phyloP scores from a whole-genome alignment of 2,797 vertebrate genomes.

The Champsocephalus esox region DNA sequence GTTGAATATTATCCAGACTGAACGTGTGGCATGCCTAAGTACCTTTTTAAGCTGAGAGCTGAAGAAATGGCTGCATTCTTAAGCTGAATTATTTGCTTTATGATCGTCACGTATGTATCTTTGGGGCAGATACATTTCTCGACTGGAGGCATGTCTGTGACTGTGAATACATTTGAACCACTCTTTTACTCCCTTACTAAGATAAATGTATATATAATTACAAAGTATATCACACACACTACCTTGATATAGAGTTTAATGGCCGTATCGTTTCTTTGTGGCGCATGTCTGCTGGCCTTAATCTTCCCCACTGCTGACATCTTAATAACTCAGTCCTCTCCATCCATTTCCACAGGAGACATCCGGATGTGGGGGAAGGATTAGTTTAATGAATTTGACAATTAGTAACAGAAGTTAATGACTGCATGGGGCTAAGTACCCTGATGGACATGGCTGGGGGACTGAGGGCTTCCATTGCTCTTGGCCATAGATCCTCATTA shows the following conservation, averaged over 20 bases:
- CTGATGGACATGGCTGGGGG: slow-evolving; percentile 85
- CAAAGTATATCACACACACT: slow-evolving; percentile 79
- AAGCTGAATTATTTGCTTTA: slow-evolving; percentile 40
- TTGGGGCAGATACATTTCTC: slow-evolving; percentile 60
- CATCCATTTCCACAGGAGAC: slow-evolving; percentile 85
- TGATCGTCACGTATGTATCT: slow-evolving; percentile 55
- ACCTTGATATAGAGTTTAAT: slow-evolving; percentile 83
- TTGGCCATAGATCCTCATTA: slow-evolving; percentile 88
- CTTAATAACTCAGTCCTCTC: slow-evolving; percentile 85
- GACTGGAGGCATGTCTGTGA: slow-evolving; percentile 71
- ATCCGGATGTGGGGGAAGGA: slow-evolving; percentile 80
- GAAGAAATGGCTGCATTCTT: slow-evolving; percentile 48
- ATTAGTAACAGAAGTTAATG: slow-evolving; percentile 89
- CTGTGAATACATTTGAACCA: slow-evolving; percentile 75
- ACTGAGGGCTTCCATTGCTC: slow-evolving; percentile 83
- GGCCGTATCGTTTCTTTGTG: slow-evolving; percentile 81
- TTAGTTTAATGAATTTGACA: slow-evolving; percentile 90
- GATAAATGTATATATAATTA: slow-evolving; percentile 84
- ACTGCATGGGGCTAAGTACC: slow-evolving; percentile 87
- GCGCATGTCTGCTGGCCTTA: slow-evolving; percentile 83
- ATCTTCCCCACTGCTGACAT: slow-evolving; percentile 84
- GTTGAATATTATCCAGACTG: slow-evolving; percentile 72
- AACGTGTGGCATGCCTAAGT: slow-evolving; percentile 57
- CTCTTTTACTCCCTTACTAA: slow-evolving; percentile 70
- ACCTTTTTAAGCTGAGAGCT: slow-evolving; percentile 46